phyloP scores from a whole-genome alignment of 2,113 vertebrate genomes.

The Rhinoderma darwinii region DNA sequence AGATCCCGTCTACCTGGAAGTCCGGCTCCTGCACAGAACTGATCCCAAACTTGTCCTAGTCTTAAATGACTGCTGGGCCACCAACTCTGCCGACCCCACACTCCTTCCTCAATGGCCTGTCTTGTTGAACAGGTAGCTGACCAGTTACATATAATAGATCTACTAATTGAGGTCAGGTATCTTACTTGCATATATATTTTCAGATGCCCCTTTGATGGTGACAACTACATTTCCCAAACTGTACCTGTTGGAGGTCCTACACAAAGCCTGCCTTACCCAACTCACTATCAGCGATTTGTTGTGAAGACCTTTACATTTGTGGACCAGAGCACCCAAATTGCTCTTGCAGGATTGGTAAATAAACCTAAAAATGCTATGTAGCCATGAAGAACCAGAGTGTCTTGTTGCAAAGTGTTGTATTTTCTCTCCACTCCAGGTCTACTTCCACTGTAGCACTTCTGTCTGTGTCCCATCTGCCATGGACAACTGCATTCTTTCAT shows the following conservation, averaged over 20 bases:
- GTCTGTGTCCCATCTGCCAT: slow-evolving; percentile 44
- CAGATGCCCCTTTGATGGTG: slow-evolving; percentile 73
- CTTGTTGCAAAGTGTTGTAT: not conserved
- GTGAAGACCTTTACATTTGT: slow-evolving; percentile 71
- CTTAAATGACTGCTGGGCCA: slow-evolving; percentile 77
- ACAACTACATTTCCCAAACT: slow-evolving; percentile 70
- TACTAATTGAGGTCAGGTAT: not conserved
- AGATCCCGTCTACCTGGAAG: slow-evolving; percentile 75
- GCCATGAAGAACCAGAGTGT: not conserved
- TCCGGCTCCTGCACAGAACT: slow-evolving; percentile 70
- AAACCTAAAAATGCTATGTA: not conserved
- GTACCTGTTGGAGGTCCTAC: slow-evolving; percentile 55
- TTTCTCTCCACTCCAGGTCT: slow-evolving; percentile 20
- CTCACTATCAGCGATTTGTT: slow-evolving; percentile 68
- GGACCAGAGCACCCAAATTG: slow-evolving; percentile 54
- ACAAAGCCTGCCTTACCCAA: slow-evolving; percentile 57
- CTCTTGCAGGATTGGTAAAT: slow-evolving; percentile 68
- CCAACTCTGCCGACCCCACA: slow-evolving; percentile 63
- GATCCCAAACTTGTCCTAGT: slow-evolving; percentile 71
- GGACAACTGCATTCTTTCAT: slow-evolving; percentile 1
- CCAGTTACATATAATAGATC: too few species aligned
- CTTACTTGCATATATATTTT: not conserved
- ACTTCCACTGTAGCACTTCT: slow-evolving; percentile 61
- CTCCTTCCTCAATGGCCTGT: slow-evolving; percentile 73
- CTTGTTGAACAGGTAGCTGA: slow-evolving; percentile 68